Percentiles rank a stretch among this genome's conserved stretches.
Conservation (phyloP, 2,113 vertebrate species). For the Pseudonaja textilis region DNA sequence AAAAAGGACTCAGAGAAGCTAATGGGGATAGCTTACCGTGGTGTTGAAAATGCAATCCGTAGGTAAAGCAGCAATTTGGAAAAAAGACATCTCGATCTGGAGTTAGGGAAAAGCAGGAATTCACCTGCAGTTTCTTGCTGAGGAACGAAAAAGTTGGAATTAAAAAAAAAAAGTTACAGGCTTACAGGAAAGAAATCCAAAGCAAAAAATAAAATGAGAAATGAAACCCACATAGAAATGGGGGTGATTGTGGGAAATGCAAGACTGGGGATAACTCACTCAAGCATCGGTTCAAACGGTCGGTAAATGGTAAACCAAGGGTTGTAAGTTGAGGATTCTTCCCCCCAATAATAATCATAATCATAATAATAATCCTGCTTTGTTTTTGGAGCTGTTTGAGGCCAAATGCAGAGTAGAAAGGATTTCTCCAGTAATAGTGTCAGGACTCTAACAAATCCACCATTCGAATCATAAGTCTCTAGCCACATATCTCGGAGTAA, state of each 20-base stretch:
- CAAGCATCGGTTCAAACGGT: too few relatives aligned
- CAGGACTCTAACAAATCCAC: too few relatives aligned
- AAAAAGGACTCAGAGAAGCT: not conserved
- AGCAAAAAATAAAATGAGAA: not conserved
- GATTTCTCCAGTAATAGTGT: not conserved
- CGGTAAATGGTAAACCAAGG: too few relatives aligned
- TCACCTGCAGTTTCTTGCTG: not conserved
- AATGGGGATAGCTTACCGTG: rapidly evolving
- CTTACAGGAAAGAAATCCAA: not conserved
- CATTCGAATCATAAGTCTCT: too few relatives aligned
- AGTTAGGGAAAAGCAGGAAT: not conserved
- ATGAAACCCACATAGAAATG: not conserved
- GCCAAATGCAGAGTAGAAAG: not conserved
- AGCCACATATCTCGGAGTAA: too few relatives aligned
- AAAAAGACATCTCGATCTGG: not conserved
- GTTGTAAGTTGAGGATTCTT: too few relatives aligned
- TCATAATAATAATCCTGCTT: not conserved
- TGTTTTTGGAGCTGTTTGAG: not conserved
- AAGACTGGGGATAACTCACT: too few relatives aligned
- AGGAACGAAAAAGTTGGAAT: not conserved
- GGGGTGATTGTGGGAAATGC: not conserved
- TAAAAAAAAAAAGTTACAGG: not conserved
- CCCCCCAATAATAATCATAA: too few relatives aligned
- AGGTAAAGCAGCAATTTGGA: not conserved
- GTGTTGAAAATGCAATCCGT: not conserved